Evolutionary conservation across 1,140 invertebrate species (phyloP), one percentile per base, ranked within the genome.

Genomic region (Ceratosolen fusciceps): DNA sequence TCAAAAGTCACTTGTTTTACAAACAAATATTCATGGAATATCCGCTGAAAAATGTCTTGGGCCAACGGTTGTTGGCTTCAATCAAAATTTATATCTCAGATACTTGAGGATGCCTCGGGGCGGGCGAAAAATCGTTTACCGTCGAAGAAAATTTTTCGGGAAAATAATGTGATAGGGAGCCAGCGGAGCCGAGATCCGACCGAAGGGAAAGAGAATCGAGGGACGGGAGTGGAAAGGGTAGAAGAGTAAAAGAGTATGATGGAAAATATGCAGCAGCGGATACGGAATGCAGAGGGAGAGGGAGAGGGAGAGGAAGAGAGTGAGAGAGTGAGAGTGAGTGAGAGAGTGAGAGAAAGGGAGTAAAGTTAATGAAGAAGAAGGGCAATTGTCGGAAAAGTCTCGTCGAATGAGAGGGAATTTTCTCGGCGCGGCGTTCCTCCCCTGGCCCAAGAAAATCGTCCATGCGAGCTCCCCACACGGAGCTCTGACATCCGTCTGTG

Each of bases 311-410:
- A 39, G 34, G 7, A 2, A 24, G 3, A 62, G 21, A 43, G 34
- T 52, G n/a, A 73, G n/a, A 12, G 58, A 12, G 2, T 37, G 3
- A 74, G 21, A 43, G 34, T 56, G n/a, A 73, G 9, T 1, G 21
- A 19, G 34, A 58, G 34, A 31, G n/a, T 21, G 26, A 65, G 31
- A 43, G 2, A 24, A 1, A 5, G 19, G n/a, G 21, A 21, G 21
- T n/a, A 79, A 79, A 73, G 58, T 67, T 39, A 78, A 78, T 52
- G 56, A 72, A 73, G 65, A 78, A 73, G 68, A 77, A 77, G 67
- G 54, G 76, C 68, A 78, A 78, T 78, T 73, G 77, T 72, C 70
- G 49, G 77, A 73, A 65, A 75, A 75, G 24, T 47, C 24, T 29
- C 34, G 52, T 71, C 26, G 21, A 77, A 43, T 16, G 75, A 56